Base-by-base conservation (phyloP, 2,113 vertebrate genomes). In the Limnothrissa miodon region DNA sequence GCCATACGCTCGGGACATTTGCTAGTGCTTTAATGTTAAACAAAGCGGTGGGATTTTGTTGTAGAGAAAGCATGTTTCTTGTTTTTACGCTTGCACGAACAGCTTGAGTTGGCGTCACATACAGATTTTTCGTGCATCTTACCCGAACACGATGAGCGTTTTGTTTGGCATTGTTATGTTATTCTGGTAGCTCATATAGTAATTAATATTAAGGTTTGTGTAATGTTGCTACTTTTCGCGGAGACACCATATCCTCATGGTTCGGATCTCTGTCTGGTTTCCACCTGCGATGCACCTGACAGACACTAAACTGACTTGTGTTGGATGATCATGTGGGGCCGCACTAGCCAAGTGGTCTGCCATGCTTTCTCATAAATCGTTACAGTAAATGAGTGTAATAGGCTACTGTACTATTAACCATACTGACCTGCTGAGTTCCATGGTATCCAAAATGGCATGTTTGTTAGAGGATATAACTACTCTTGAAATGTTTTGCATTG, bases 271-370 rank as follows among this genome's bases (percentile, higher is more conserved):
- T n/a, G 6, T 6, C 42, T 42, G 42, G 42, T 36, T 74, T 33
- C 25, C 66, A 39, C 66, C 66, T 74, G 66, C 15, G 66, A 74
- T 74, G 33, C 66, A 74, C 66, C 66, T 74, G 66, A 36, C 66
- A 17, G 66, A 74, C 10, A 33, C 21, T 56, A 11, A 4, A 23
- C 51, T 56, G 51, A 53, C 51, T 53, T 3, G 51, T 56, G 51
- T 56, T 56, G 19, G 51, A 21, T 56, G 51, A 21, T 56, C 51
- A 7, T 23, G 51, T 56, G 51, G 23, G 51, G 3, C 23, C 6
- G 19, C 51, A 19, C 5, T 53, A 53, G 19, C 21, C 19, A 19
- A 21, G 21, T 56, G 21, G 42, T 42, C 42, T 42, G 19, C 19
- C 6, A 6, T 6, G 51, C 21, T 56, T 56, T 56, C 21, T 56